A percentile compares a stretch with the other conserved stretches of the same genome.
These are phyloP conservation scores for Scaptomyza parva DNA, from an alignment of 2,888 invertebrate genomes.

Conservation along the genomic window DNA sequence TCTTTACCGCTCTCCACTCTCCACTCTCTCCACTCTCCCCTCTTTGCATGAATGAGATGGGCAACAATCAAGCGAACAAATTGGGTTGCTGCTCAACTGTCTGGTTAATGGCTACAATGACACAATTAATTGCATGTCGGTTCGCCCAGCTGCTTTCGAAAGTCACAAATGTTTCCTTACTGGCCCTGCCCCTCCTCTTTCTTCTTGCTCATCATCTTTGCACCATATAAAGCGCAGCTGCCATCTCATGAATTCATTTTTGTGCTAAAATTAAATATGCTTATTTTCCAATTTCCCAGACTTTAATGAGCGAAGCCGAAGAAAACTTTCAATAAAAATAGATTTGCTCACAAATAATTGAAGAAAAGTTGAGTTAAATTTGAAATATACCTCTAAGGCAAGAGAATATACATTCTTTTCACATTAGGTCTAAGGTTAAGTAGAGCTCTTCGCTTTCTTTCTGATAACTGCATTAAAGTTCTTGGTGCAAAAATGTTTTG, in stretches of 20 bases:
- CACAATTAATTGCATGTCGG: slow-evolving; percentile 77
- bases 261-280: slow-evolving; percentile 68
- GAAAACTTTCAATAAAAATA: neutral
- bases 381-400: neutral
- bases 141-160: slow-evolving; percentile 52
- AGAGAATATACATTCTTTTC: neutral
- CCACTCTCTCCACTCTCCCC: neutral
- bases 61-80: slow-evolving; percentile 75
- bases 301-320: neutral
- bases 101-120: slow-evolving; percentile 79
- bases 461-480: neutral
- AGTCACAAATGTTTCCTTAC: neutral
- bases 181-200: neutral
- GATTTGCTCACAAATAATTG: neutral
- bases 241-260: slow-evolving; percentile 66
- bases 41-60: slow-evolving; percentile 1
- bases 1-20: no score
- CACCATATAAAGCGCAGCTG: slow-evolving; percentile 10
- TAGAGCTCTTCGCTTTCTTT: neutral
- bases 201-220: neutral
- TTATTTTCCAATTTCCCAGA: no score
- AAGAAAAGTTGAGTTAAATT: neutral
- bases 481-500: slow-evolving; percentile 44
- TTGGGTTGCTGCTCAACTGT: slow-evolving; percentile 81
- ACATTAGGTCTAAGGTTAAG: no score